A percentile compares a stretch with the other conserved stretches of the same genome.
These are phyloP conservation scores for Isurus oxyrinchus DNA, from an alignment of 2,113 vertebrate genomes.

Conservation along the genomic window DNA sequence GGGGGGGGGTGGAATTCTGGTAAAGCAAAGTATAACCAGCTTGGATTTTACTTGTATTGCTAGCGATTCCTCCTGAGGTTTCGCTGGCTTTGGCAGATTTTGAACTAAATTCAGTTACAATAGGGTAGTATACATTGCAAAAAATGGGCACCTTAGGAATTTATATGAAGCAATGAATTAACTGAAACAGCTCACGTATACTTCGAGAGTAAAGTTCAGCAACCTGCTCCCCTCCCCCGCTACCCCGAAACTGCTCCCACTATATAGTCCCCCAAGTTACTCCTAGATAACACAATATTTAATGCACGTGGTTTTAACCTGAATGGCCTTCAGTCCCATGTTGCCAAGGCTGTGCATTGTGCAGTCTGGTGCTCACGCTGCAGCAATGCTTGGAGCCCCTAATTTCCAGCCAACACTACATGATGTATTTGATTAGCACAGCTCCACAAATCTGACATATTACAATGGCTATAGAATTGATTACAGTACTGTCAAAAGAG, in stretches of 20 bases:
- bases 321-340: not conserved
- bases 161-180: not conserved
- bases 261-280: not conserved
- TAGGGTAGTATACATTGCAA: not conserved
- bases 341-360: not conserved
- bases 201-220: not conserved
- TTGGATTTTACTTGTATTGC: not conserved
- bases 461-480: not conserved
- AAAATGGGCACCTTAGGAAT: not conserved
- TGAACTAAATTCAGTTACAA: not conserved
- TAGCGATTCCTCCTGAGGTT: not conserved
- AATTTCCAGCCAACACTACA: not conserved
- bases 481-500: not conserved
- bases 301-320: not conserved
- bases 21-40: not conserved
- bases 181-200: not conserved
- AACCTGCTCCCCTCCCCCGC: not conserved
- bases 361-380: not conserved
- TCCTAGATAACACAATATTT: not conserved
- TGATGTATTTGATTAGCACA: not conserved
- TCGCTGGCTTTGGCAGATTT: not conserved
- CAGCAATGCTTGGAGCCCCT: not conserved
- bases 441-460: not conserved
- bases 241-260: not conserved
- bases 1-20: too few species aligned